Base-by-base conservation (phyloP, 2,888 invertebrate genomes). In the Fragum sueziense region DNA sequence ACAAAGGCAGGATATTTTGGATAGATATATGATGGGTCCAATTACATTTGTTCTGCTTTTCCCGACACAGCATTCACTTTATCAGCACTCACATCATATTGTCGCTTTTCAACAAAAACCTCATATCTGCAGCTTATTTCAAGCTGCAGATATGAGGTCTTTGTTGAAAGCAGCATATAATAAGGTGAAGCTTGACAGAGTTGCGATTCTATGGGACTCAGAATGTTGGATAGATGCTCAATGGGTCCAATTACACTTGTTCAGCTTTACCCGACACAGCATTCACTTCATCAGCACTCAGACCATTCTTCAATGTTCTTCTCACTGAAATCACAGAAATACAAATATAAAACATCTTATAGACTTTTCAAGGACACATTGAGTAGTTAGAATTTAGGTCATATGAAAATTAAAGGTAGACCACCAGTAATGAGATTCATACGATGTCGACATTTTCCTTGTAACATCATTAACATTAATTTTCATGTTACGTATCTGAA, bases 261-360 rank as follows among this genome's bases (percentile, higher is more conserved):
- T 86, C 84, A 47, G 87, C 76, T 65, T 82, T 82, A 47, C 81
- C 82, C 22, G 83, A 84, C 34, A 90, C 85, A 52, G 86, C 88
- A 79, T 85, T 96, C 93, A 96, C 95, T 93, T 97, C 97, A 93
- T 97, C 96, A 91, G 96, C 96, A 83, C 96, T 96, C 89, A 97
- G 94, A 87, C 96, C 97, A 93, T 96, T 96, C 92, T 96, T 96
- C 90, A 97, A 94, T 83, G 97, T 97, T 93, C 97, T 95, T 93
- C 97, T 95, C 94, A 97, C 97, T 97, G 94, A 62, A 95, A 95
- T 78, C 75, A 61, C 14, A 74, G n/a, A n/a, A n/a, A n/a, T n/a
- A n/a, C n/a, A n/a, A n/a, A n/a, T n/a, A n/a, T n/a, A n/a, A n/a
- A n/a, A n/a, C n/a, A n/a, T n/a, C n/a, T n/a, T n/a, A n/a, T n/a